Percentiles rank a stretch among this genome's conserved stretches.
Conservation (phyloP, 1,140 invertebrate genomes). For the Neodiprion fabricii region DNA sequence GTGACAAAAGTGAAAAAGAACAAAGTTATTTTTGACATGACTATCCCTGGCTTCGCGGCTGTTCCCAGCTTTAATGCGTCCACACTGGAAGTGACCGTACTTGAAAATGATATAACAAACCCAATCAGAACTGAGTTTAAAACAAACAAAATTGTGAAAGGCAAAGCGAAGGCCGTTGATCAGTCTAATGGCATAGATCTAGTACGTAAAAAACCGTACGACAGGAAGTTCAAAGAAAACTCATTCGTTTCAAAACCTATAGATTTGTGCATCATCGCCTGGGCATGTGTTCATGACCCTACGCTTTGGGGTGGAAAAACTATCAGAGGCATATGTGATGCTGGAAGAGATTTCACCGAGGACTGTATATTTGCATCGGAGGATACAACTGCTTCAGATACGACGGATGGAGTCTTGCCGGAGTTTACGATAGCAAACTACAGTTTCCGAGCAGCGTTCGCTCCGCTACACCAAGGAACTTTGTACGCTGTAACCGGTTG, state of each 20-base stretch:
- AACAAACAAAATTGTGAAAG: not conserved
- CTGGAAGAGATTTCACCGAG: constrained; percentile 38
- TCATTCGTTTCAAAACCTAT: constrained; percentile 38
- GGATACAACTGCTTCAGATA: constrained; percentile 35
- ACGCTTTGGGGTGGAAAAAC: constrained; percentile 45
- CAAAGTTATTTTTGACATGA: constrained; percentile 22
- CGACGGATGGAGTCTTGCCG: constrained; percentile 38
- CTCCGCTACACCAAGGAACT: constrained; percentile 46
- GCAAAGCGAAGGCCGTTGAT: not conserved
- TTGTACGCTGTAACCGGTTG: constrained; percentile 40
- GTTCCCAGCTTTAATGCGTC: constrained; percentile 43
- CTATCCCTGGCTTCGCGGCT: constrained; percentile 34
- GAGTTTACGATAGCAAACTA: constrained; percentile 57
- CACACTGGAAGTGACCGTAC: constrained; percentile 44
- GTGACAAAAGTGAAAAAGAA: constrained; percentile 17
- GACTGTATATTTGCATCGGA: constrained; percentile 41
- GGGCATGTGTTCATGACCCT: constrained; percentile 55
- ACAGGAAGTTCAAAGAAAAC: constrained; percentile 38
- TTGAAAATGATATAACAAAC: constrained; percentile 46
- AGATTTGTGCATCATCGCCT: constrained; percentile 55
- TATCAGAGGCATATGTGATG: constrained; percentile 46
- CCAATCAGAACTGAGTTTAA: constrained; percentile 39
- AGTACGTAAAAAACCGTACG: constrained; percentile 28
- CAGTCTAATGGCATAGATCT: constrained; percentile 8
- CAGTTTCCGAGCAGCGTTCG: constrained; percentile 45